Percentiles rank a stretch among this genome's conserved stretches.
Conservation (phyloP, 2,888 invertebrate species). For the Melolontha melolontha region DNA sequence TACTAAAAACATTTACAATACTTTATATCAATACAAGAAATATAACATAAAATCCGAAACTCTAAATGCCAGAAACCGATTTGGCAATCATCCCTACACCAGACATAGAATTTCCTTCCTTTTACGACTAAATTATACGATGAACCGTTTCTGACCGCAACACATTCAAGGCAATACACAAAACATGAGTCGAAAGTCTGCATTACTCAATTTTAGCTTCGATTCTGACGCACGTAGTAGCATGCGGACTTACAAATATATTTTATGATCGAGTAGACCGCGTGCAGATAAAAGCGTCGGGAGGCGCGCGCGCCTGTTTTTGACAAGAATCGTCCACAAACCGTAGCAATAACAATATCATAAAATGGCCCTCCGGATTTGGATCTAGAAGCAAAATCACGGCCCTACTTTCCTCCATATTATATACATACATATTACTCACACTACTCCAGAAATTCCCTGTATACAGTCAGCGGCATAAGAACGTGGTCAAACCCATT, state of each 20-base stretch:
- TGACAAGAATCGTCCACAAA: slow-evolving; percentile 56
- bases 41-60: no score
- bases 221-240: slow-evolving; percentile 43
- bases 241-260: slow-evolving; percentile 49
- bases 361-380: slow-evolving; percentile 62
- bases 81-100: slow-evolving; percentile 32
- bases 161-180: slow-evolving; percentile 37
- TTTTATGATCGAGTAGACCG: slow-evolving; percentile 51
- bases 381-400: slow-evolving; percentile 50
- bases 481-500: slow-evolving; percentile 63
- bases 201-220: slow-evolving; percentile 52
- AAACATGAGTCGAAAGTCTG: slow-evolving; percentile 1
- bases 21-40: no score
- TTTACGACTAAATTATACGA: slow-evolving; percentile 49
- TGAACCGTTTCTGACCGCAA: slow-evolving; percentile 46
- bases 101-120: slow-evolving; percentile 43
- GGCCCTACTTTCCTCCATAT: no score
- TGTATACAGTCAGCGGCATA: slow-evolving; percentile 49
- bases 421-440: no score
- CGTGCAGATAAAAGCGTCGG: slow-evolving; percentile 53
- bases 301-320: slow-evolving; percentile 61
- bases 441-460: not conserved
- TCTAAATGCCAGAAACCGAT: no score
- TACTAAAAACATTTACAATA: no score
- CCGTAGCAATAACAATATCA: slow-evolving; percentile 64